A percentile compares a stretch with the other conserved stretches of the same genome.
Conservation (phyloP, 2,888 invertebrate genomes). For the Phalera bucephala region DNA sequence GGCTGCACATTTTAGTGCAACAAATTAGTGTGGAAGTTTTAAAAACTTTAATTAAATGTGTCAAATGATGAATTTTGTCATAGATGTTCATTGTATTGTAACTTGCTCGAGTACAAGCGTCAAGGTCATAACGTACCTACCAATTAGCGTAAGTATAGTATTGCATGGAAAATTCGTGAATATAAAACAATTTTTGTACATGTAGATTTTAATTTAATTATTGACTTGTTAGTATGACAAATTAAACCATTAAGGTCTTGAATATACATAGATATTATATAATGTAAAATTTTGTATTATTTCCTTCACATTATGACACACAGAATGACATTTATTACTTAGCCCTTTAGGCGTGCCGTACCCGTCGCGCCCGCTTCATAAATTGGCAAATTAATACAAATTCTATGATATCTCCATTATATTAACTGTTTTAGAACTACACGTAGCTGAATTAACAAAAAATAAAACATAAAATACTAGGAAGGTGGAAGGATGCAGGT, state of each 20-base stretch:
- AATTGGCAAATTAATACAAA: no score
- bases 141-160: conserved; percentile 64
- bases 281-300: conserved; percentile 39
- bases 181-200: conserved; percentile 81
- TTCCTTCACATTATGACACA: conserved; percentile 13
- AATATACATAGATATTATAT: conserved; percentile 73
- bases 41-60: conserved; percentile 49
- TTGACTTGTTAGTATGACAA: conserved; percentile 72
- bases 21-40: conserved; percentile 37
- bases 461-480: no score
- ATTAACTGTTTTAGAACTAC: not conserved
- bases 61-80: conserved; percentile 50
- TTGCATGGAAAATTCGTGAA: conserved; percentile 73
- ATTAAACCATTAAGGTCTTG: conserved; percentile 76
- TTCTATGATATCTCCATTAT: no score
- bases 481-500: no score
- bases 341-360: no score
- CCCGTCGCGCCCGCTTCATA: no score
- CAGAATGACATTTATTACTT: no score
- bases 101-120: conserved; percentile 55
- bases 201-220: conserved; percentile 78
- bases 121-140: conserved; percentile 59
- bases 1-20: not conserved
- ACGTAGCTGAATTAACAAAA: no score
- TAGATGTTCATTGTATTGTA: conserved; percentile 58